Conservation (phyloP, 2,113 vertebrate species). For the Bambusicola thoracicus region DNA sequence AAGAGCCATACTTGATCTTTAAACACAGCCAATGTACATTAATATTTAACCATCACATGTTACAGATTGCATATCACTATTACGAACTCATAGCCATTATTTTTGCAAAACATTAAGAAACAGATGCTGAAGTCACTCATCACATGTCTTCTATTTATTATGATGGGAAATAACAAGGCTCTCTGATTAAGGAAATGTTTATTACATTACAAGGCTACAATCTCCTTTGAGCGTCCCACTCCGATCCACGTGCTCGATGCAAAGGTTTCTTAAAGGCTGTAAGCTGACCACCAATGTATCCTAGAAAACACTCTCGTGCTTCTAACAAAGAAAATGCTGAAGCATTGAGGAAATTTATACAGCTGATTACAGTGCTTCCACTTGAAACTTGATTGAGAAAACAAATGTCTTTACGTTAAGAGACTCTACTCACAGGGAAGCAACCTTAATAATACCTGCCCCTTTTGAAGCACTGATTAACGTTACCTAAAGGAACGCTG, state of each 20-base stretch:
- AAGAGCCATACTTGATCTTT: constrained; percentile 48
- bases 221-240: not conserved
- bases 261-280: not conserved
- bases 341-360: not conserved
- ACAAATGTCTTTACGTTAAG: not conserved
- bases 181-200: constrained; percentile 39
- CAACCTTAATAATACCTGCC: not conserved
- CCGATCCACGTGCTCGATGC: not conserved
- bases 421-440: not conserved
- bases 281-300: constrained; percentile 7
- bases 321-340: constrained; percentile 17
- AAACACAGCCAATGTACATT: constrained; percentile 45
- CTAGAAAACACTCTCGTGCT: not conserved
- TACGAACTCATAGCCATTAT: constrained; percentile 7
- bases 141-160: constrained; percentile 36
- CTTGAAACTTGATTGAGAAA: constrained; percentile 6
- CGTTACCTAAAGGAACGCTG: not conserved
- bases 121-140: constrained; percentile 34
- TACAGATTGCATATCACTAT: constrained; percentile 40
- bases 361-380: constrained; percentile 46
- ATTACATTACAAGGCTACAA: constrained; percentile 29
- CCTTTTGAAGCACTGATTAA: not conserved
- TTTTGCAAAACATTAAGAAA: constrained; percentile 32
- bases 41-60: constrained; percentile 62
- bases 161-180: constrained; percentile 29